A percentile compares a stretch with the other conserved stretches of the same genome.
These are phyloP conservation scores for Gryon sp. DNA, from an alignment of 1,140 invertebrate species.

Conservation along the genomic window DNA sequence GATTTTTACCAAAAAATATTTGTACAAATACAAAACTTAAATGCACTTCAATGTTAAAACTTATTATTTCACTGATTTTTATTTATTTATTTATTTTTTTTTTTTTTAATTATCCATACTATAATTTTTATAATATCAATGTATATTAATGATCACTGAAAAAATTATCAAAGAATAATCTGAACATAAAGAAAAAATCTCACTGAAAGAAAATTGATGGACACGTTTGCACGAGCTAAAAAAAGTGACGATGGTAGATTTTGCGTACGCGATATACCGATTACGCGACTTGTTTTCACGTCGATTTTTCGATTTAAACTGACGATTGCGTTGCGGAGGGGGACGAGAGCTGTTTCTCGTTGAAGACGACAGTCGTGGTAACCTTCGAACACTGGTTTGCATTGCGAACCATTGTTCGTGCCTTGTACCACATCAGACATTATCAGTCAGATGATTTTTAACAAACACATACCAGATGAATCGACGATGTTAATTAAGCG, in stretches of 20 bases:
- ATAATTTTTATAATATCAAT: no score
- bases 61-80: no score
- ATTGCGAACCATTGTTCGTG: constrained; percentile 68
- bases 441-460: constrained; percentile 7
- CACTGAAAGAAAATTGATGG: no score
- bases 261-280: constrained; percentile 20
- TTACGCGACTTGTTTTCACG: constrained; percentile 58
- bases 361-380: constrained; percentile 59
- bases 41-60: no score
- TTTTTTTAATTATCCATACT: no score
- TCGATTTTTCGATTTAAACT: constrained; percentile 69
- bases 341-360: constrained; percentile 56
- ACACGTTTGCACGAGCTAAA: background rate
- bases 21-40: no score
- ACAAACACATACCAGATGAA: constrained; percentile 18
- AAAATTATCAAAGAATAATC: no score
- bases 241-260: background rate
- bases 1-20: no score
- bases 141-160: no score
- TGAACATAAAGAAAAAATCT: no score
- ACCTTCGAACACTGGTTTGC: constrained; percentile 69
- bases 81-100: no score
- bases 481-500: constrained; percentile 44
- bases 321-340: constrained; percentile 51
- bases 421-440: constrained; percentile 24